A percentile compares a stretch with the other conserved stretches of the same genome.
Evolutionary conservation across 2,888 invertebrate genomes (phyloP).

Genomic region (Ryuthela nishihirai): DNA sequence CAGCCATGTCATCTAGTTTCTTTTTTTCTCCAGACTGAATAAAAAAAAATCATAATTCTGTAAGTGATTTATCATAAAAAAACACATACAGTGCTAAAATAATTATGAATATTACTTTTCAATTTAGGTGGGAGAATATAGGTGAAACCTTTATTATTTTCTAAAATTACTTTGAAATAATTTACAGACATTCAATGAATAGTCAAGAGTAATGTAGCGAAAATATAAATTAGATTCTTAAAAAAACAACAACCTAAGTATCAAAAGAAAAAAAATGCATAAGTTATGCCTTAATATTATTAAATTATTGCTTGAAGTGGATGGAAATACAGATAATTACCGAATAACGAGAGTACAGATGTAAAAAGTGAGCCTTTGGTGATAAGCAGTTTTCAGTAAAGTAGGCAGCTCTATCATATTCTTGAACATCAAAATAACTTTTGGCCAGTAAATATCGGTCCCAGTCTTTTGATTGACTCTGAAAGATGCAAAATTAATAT

Average conservation of each 20-base stretch:
- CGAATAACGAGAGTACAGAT: slow-evolving; percentile 79
- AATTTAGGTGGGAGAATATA: too few species aligned
- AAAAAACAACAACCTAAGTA: background rate
- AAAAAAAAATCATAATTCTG: too few species aligned
- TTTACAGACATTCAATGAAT: too few species aligned
- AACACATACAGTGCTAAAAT: too few species aligned
- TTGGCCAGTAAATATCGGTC: slow-evolving; percentile 38
- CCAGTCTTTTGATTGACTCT: too few species aligned
- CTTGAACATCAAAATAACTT: slow-evolving; percentile 77
- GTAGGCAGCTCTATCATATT: slow-evolving; percentile 75
- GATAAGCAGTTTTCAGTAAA: slow-evolving; percentile 68
- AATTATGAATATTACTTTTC: too few species aligned
- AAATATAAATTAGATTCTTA: background rate
- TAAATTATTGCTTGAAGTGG: background rate
- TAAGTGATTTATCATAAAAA: too few species aligned
- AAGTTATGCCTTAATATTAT: background rate
- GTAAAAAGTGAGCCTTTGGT: slow-evolving; percentile 72
- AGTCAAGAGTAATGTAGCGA: background rate
- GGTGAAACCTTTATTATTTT: too few species aligned
- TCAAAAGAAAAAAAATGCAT: background rate
- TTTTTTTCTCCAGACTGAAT: slow-evolving; percentile 76
- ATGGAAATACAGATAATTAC: slow-evolving; percentile 6
- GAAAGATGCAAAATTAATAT: too few species aligned
- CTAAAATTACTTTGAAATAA: too few species aligned
- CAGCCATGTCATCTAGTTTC: slow-evolving; percentile 75